These are phyloP conservation scores for Sphenopsis melanotis DNA, from an alignment of 2,797 vertebrate genomes.

Conservation along the genomic window DNA sequence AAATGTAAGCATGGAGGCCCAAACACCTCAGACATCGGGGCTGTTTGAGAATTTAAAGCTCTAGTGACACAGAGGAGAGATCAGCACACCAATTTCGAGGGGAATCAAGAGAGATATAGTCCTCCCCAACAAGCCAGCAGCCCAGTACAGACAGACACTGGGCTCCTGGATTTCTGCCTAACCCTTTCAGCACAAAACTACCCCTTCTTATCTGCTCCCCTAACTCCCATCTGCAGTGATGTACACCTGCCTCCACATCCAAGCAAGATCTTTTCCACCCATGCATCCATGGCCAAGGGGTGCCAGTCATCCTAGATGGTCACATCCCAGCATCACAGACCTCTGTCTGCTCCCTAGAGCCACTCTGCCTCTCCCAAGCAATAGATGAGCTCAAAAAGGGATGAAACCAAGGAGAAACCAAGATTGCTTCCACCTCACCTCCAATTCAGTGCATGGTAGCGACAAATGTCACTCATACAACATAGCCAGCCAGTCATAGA, in stretches of 20 bases:
- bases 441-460: background rate
- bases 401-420: background rate
- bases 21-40: background rate
- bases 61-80: background rate
- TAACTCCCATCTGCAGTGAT: background rate
- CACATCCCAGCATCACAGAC: background rate
- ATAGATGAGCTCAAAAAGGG: background rate
- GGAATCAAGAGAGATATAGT: background rate
- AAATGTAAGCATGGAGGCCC: background rate
- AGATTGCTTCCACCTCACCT: background rate
- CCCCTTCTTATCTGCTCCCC: background rate
- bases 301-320: background rate
- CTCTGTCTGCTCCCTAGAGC: background rate
- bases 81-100: background rate
- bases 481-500: background rate
- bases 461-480: accelerated
- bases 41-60: background rate
- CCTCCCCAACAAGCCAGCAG: background rate
- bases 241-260: accelerated
- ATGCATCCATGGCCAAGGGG: background rate
- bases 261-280: background rate
- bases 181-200: background rate
- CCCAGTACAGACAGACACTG: background rate
- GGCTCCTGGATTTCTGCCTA: background rate
- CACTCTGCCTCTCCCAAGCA: background rate